Conservation (phyloP, 1,140 invertebrate genomes). For the Brachystomella parvula region DNA sequence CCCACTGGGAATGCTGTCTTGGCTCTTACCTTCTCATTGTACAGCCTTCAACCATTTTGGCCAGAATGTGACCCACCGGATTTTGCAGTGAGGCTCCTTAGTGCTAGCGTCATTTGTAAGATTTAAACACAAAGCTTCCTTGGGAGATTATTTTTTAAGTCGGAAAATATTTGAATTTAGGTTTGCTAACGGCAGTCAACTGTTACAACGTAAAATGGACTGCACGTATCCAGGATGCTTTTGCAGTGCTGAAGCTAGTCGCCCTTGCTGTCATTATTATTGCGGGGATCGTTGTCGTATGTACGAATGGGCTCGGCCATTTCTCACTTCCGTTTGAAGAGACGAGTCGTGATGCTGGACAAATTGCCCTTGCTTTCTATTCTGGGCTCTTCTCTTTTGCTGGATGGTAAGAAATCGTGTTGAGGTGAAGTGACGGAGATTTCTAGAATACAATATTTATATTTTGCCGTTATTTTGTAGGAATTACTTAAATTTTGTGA, state of each 20-base stretch:
- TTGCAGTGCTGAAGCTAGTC: conserved; percentile 85
- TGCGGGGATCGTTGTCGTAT: conserved; percentile 59
- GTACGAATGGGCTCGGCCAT: conserved; percentile 47
- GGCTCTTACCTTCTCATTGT: too few species aligned
- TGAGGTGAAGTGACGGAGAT: neutral
- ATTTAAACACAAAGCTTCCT: conserved; percentile 30
- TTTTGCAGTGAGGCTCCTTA: conserved; percentile 58
- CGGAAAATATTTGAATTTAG: conserved; percentile 50
- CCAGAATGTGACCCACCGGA: too few species aligned
- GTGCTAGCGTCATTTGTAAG: conserved; percentile 63
- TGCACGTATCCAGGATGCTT: conserved; percentile 83
- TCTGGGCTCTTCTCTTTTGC: conserved; percentile 62
- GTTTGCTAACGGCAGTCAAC: conserved; percentile 86
- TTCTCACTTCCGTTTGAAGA: conserved; percentile 51
- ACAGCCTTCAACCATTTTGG: too few species aligned
- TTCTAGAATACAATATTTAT: neutral
- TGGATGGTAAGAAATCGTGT: conserved; percentile 48
- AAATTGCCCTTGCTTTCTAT: conserved; percentile 56
- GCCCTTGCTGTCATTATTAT: conserved; percentile 81
- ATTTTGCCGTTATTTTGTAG: conserved; percentile 45
- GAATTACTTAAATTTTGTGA: conserved; percentile 95
- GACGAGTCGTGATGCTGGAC: conserved; percentile 47
- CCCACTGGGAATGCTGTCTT: conserved; percentile 84
- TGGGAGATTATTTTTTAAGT: neutral
- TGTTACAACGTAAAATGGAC: conserved; percentile 94